These are phyloP conservation scores for Microctonus hyperodae DNA, from an alignment of 2,888 invertebrate genomes.

Conservation along the genomic window DNA sequence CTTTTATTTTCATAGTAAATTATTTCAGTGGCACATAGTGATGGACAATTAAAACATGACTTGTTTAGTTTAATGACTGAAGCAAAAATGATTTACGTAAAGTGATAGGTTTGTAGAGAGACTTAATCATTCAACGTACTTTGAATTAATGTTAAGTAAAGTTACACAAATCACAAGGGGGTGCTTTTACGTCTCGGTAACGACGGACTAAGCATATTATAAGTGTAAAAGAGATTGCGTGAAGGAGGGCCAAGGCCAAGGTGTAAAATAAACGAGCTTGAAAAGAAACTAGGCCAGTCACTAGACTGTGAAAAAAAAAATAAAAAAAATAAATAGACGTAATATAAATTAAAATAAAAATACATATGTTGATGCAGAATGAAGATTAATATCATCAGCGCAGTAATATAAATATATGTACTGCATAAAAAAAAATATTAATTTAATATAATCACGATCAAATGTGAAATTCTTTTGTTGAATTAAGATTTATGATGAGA, in stretches of 20 bases:
- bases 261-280: slow-evolving; percentile 45
- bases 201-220: slow-evolving; percentile 37
- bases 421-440: slow-evolving; percentile 2
- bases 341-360: slow-evolving; percentile 19
- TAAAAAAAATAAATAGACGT: not conserved
- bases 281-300: slow-evolving; percentile 50
- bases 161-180: slow-evolving; percentile 20
- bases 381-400: slow-evolving; percentile 25
- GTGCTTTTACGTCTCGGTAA: slow-evolving; percentile 28
- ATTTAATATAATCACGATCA: slow-evolving; percentile 32
- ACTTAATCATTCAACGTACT: slow-evolving; percentile 52
- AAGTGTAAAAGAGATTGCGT: slow-evolving; percentile 51
- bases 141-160: slow-evolving; percentile 48
- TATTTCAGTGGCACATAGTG: not conserved
- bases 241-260: slow-evolving; percentile 62
- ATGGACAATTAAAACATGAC: not conserved
- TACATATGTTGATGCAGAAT: slow-evolving; percentile 46
- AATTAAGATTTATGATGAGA: slow-evolving; percentile 16
- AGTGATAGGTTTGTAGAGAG: slow-evolving; percentile 11
- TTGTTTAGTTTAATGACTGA: not conserved
- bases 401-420: slow-evolving; percentile 33
- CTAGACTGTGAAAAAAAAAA: slow-evolving; percentile 32
- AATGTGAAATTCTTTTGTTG: slow-evolving; percentile 19
- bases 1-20: not conserved
- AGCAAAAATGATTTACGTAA: not conserved